phyloP scores from a whole-genome alignment of 2,113 vertebrate genomes.

The Pelecanoides urinatrix region DNA sequence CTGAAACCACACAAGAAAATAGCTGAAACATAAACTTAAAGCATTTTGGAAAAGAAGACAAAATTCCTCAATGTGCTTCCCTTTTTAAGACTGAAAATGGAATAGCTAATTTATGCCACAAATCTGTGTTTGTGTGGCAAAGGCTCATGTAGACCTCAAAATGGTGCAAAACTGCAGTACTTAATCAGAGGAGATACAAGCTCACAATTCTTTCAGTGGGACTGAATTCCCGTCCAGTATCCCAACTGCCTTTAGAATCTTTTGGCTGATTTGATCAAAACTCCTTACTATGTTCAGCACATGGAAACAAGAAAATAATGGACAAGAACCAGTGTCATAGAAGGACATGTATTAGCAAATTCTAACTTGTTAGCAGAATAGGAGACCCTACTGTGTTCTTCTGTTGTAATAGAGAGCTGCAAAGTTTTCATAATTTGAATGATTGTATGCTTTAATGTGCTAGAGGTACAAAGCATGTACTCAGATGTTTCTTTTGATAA shows the following conservation, averaged over 20 bases:
- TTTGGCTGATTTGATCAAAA: neutral
- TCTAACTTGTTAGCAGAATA: neutral
- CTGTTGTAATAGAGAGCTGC: neutral
- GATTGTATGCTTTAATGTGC: neutral
- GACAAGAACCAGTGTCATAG: neutral
- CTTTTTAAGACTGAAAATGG: neutral
- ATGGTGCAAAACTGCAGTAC: neutral
- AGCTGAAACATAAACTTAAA: slow-evolving; percentile 13
- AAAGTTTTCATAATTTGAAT: neutral
- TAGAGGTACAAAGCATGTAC: neutral
- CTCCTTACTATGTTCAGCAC: neutral
- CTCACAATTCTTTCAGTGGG: neutral
- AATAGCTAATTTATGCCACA: neutral
- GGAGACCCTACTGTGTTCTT: neutral
- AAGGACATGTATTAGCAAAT: neutral
- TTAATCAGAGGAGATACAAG: neutral
- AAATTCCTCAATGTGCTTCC: neutral
- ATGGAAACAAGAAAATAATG: neutral
- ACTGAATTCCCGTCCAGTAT: neutral
- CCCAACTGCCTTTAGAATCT: neutral
- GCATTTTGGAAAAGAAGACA: neutral
- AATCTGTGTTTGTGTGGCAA: neutral
- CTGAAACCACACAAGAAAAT: neutral
- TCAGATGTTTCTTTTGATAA: neutral
- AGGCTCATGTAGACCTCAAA: neutral